Evolutionary conservation across 2,797 vertebrate genomes (phyloP).

Genomic region (Notolabrus celidotus): DNA sequence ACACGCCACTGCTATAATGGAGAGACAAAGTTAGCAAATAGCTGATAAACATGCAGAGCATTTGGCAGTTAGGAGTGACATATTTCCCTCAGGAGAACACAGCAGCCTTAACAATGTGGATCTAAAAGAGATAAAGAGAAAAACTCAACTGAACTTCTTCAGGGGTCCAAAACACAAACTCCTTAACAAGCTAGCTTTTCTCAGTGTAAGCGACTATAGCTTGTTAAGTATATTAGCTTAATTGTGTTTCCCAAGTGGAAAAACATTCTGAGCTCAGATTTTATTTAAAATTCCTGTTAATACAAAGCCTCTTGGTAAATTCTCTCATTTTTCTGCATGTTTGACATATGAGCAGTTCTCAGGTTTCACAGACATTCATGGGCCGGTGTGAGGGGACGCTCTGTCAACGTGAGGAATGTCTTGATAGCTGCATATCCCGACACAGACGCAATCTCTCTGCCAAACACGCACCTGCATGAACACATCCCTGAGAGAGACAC

Average conservation of each 20-base stretch:
- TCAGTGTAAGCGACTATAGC: background rate
- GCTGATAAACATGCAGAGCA: slow-evolving; percentile 5
- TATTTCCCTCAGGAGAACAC: background rate
- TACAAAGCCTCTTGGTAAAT: slow-evolving; percentile 39
- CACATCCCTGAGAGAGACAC: slow-evolving; percentile 43
- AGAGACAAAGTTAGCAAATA: background rate
- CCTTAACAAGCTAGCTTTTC: too few species aligned
- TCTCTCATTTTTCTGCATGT: slow-evolving; percentile 23
- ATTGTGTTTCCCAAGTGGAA: background rate
- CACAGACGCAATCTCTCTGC: slow-evolving; percentile 45
- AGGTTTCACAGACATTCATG: slow-evolving; percentile 56
- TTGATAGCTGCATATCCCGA: slow-evolving; percentile 56
- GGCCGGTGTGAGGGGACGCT: slow-evolving; percentile 53
- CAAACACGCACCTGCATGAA: slow-evolving; percentile 67
- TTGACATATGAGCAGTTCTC: slow-evolving; percentile 56
- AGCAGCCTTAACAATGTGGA: slow-evolving; percentile 11
- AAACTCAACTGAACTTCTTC: background rate
- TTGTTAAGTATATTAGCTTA: background rate
- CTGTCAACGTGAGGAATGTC: slow-evolving; percentile 67
- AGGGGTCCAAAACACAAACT: background rate
- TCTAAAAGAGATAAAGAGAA: background rate
- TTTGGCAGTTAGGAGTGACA: background rate
- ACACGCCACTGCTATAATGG: background rate
- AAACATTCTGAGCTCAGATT: slow-evolving; percentile 7
- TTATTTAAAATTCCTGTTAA: slow-evolving; percentile 26